Base-by-base conservation (phyloP, 2,888 invertebrate species). In the Alsophila aescularia region DNA sequence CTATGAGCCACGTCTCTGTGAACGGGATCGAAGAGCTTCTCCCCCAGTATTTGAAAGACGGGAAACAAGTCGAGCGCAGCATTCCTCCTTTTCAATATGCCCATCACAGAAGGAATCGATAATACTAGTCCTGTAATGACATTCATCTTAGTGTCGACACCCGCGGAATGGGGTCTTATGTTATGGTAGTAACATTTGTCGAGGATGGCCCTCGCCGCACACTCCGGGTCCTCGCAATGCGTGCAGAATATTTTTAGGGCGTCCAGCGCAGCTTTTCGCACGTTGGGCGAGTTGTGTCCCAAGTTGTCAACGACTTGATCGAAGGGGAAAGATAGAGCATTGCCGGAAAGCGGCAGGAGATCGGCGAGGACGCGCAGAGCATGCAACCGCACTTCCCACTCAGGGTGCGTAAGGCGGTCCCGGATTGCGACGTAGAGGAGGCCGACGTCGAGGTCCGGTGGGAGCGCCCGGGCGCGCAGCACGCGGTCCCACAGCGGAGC, bases 401-500 rank as follows among this genome's bases (percentile, higher is more conserved):
- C 96, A 0, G 96, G 95, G 78, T 96, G 96, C 32, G 93, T 92
- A 39, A 96, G 90, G 43, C 96, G 93, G 64, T 95, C 95, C 37
- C 94, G 91, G 72, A 96, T 94, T 69, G 96, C 96, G 48, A 93
- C 85, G 77, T 95, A 96, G 70, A 96, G 93, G 50, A 93, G 91
- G 55, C 90, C 87, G 1, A 94, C 93, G 73, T 95, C 94, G 43
- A 95, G 90, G 60, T 94, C 93, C 15, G 93, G 93, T 34, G 96
- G 96, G 50, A 96, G 92, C 48, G 94, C 93, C 53, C 94, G 93
- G 56, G 95, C 95, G 58, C 96, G 92, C 39, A 96, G 93, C 67
- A 96, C 94, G 75, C 96, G 94, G 84, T 96, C 96, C 96, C 96
- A 96, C 7, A 96, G 86, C 44, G 96, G 95, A 39, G 96, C 96